Conservation (phyloP, 1,140 invertebrate species). For the Melanaphis sacchari region DNA sequence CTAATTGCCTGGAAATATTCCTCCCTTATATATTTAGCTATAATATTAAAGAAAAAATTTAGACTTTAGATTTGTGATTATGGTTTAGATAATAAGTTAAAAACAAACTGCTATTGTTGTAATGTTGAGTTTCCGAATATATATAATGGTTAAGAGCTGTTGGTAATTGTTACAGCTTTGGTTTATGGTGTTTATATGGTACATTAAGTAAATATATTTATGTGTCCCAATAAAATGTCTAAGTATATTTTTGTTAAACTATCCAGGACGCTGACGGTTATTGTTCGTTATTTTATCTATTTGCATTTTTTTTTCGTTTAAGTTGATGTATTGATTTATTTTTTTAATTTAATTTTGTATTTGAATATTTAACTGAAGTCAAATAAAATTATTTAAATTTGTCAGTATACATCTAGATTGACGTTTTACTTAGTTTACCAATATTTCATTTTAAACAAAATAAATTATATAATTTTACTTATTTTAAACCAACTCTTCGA, state of each 20-base stretch:
- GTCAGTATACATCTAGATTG: neutral
- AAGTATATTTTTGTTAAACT: neutral
- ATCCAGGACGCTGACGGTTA: neutral
- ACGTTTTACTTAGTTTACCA: too few relatives aligned
- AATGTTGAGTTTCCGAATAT: neutral
- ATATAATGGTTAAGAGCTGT: neutral
- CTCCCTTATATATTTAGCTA: neutral
- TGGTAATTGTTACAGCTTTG: neutral
- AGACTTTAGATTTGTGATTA: neutral
- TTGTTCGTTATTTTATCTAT: neutral
- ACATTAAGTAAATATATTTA: conserved; percentile 7
- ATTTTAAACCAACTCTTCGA: too few relatives aligned
- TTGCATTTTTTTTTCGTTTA: neutral
- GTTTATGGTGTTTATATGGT: neutral
- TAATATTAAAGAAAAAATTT: neutral
- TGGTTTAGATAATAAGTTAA: neutral
- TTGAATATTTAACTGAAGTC: neutral
- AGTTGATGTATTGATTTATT: neutral
- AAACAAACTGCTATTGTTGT: neutral
- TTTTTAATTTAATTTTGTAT: neutral
- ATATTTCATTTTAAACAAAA: too few relatives aligned
- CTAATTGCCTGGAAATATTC: neutral
- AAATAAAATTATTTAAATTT: neutral
- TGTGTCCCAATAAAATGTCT: neutral
- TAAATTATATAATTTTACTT: too few relatives aligned